These are phyloP conservation scores for Exocentrus adspersus DNA, from an alignment of 2,888 invertebrate genomes.

Conservation along the genomic window DNA sequence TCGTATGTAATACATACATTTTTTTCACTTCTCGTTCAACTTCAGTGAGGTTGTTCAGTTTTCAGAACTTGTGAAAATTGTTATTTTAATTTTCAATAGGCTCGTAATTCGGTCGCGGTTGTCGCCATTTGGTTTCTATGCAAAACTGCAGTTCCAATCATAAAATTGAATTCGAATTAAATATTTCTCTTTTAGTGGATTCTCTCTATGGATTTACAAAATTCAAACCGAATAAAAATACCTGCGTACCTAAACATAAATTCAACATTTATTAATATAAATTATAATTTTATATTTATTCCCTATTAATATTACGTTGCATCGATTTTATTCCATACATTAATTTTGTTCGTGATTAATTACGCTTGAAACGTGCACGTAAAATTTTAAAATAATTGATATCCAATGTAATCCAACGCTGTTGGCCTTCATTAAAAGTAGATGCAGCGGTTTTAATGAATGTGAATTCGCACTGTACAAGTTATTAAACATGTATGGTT, in stretches of 20 bases:
- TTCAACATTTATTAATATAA: conserved; percentile 2
- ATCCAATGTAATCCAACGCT: conserved; percentile 30
- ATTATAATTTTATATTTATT: conserved; percentile 21
- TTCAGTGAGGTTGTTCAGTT: too few relatives aligned
- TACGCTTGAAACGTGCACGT: conserved; percentile 17
- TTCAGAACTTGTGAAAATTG: too few relatives aligned
- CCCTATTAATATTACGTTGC: conserved; percentile 21
- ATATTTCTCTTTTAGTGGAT: conserved; percentile 2
- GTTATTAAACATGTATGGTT: conserved; percentile 34
- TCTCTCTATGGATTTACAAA: neutral
- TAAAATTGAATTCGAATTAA: conserved; percentile 6
- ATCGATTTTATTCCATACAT: conserved; percentile 16
- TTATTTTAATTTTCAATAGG: neutral
- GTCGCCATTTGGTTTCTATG: neutral
- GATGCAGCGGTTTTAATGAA: conserved; percentile 34
- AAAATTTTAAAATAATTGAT: conserved; percentile 33
- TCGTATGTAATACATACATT: too few relatives aligned
- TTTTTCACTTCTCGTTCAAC: too few relatives aligned
- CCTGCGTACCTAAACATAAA: neutral
- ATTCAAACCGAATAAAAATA: neutral
- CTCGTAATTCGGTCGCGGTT: neutral
- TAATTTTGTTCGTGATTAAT: conserved; percentile 23
- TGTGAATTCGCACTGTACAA: conserved; percentile 31
- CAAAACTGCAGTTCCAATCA: neutral
- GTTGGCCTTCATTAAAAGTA: conserved; percentile 35